phyloP scores from a whole-genome alignment of 2,888 invertebrate species.

The Loripinus fragilis region DNA sequence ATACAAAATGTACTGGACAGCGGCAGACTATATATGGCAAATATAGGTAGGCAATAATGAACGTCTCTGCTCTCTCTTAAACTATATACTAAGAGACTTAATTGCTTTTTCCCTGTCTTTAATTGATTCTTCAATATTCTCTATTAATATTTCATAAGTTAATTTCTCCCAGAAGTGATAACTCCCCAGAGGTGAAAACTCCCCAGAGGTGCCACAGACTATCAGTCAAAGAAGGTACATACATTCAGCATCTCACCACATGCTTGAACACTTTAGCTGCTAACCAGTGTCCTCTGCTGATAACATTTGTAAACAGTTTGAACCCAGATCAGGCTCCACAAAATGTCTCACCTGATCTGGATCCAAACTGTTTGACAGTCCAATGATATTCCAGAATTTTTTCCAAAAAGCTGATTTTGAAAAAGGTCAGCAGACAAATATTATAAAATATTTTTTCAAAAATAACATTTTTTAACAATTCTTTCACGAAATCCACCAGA shows the following conservation, averaged over 20 bases:
- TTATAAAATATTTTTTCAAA: too few relatives aligned
- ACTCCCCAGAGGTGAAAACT: neutral
- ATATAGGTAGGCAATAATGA: neutral
- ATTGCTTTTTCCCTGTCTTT: neutral
- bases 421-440: too few relatives aligned
- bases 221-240: neutral
- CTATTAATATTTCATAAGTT: constrained; percentile 5
- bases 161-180: neutral
- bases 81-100: constrained; percentile 9
- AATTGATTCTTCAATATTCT: constrained; percentile 4
- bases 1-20: neutral
- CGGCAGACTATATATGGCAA: neutral
- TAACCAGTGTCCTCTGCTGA: neutral
- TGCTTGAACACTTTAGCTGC: neutral
- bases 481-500: too few relatives aligned
- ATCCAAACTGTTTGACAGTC: too few relatives aligned
- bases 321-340: too few relatives aligned
- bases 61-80: neutral
- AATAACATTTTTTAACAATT: too few relatives aligned
- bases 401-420: too few relatives aligned
- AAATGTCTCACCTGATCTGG: too few relatives aligned
- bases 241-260: neutral
- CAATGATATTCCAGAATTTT: too few relatives aligned
- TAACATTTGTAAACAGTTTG: too few relatives aligned
- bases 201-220: neutral